phyloP scores from a whole-genome alignment of 2,113 vertebrate genomes.

The Hemiprocne comata region DNA sequence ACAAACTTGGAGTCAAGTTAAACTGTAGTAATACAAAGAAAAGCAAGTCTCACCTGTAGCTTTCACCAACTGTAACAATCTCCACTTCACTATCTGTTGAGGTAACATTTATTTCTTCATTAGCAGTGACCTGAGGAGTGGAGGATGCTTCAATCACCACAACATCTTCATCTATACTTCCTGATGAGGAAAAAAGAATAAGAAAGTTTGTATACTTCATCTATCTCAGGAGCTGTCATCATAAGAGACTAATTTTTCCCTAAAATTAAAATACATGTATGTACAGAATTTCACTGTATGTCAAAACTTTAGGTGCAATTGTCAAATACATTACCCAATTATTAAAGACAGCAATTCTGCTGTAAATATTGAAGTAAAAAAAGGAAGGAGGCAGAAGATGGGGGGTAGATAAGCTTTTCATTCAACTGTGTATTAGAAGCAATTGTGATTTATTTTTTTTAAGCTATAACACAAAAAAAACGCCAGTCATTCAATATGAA shows the following conservation, averaged over 20 bases:
- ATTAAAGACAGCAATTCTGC: neutral
- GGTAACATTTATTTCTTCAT: conserved; percentile 99
- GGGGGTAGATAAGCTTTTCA: neutral
- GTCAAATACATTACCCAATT: neutral
- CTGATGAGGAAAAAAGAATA: conserved; percentile 70
- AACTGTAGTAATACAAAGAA: neutral
- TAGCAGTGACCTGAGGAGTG: conserved; percentile 89
- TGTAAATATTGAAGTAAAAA: neutral
- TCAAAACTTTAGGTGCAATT: neutral
- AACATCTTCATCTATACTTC: conserved; percentile 95
- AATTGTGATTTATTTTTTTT: neutral
- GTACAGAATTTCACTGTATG: neutral
- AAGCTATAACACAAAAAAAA: neutral
- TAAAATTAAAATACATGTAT: neutral
- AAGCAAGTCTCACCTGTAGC: conserved; percentile 84
- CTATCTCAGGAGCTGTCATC: neutral
- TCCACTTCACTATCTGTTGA: conserved; percentile 99
- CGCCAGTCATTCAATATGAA: neutral
- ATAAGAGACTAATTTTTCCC: neutral
- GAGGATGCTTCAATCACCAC: conserved; percentile 98
- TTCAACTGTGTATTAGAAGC: neutral
- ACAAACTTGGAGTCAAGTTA: neutral
- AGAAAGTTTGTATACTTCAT: neutral
- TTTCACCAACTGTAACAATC: conserved; percentile 96
- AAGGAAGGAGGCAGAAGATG: neutral